Percentiles rank a stretch among this genome's conserved stretches.
Evolutionary conservation across 2,888 invertebrate species (phyloP).

Genomic region (Sarcophaga variegata): DNA sequence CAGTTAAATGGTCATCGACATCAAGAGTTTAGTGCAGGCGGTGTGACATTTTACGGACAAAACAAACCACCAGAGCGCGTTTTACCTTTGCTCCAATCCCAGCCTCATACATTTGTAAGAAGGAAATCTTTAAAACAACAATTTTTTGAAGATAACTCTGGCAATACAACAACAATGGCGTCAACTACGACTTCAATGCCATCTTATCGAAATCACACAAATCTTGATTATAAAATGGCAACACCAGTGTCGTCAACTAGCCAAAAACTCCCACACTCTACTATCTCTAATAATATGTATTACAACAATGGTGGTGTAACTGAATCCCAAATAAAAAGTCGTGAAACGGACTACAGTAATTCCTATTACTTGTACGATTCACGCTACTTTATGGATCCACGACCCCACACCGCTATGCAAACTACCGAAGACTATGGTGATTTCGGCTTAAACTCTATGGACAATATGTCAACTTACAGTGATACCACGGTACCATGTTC

Average conservation of each 20-base stretch:
- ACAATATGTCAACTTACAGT: constrained; percentile 74
- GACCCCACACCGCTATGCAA: constrained; percentile 77
- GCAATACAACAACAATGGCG: constrained; percentile 62
- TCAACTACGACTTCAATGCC: constrained; percentile 61
- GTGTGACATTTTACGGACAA: constrained; percentile 7
- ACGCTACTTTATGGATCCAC: constrained; percentile 56
- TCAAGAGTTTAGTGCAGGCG: constrained; percentile 71
- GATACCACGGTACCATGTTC: constrained; percentile 68
- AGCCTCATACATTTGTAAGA: constrained; percentile 52
- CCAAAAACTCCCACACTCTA: constrained; percentile 55
- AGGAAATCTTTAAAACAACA: constrained; percentile 64
- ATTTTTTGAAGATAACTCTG: constrained; percentile 72
- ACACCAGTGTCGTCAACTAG: constrained; percentile 69
- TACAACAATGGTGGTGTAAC: constrained; percentile 42
- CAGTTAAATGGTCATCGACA: constrained; percentile 41
- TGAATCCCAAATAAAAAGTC: constrained; percentile 16
- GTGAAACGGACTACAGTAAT: constrained; percentile 39
- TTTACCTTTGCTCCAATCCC: constrained; percentile 73
- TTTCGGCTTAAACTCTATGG: constrained; percentile 84
- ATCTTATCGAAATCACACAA: constrained; percentile 58
- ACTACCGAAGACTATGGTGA: constrained; percentile 83
- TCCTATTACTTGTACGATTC: constrained; percentile 37
- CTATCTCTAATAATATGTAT: constrained; percentile 44
- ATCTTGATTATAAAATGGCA: constrained; percentile 64
- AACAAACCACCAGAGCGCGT: constrained; percentile 73